Percentiles rank a stretch among this genome's conserved stretches.
Evolutionary conservation across 2,888 invertebrate species (phyloP).

Genomic region (Xiphydria camelus): DNA sequence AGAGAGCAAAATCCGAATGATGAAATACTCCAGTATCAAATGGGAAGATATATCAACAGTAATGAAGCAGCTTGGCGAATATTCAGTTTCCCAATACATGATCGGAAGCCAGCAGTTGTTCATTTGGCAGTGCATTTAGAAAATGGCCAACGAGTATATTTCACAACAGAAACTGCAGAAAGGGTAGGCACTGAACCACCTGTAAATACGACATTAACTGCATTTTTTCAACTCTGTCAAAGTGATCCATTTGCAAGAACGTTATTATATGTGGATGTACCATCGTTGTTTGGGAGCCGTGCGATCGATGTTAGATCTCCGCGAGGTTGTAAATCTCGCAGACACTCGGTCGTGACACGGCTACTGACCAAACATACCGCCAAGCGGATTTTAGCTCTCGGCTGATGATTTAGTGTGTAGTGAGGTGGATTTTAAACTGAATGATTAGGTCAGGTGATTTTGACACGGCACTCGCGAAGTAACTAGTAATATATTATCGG

Average conservation of each 20-base stretch:
- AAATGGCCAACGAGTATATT: constrained; percentile 35
- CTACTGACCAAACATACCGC: no score
- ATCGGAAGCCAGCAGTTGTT: constrained; percentile 37
- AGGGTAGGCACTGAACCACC: constrained; percentile 1
- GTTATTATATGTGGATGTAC: constrained; percentile 30
- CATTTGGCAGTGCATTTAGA: no score
- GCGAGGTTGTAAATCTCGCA: no score
- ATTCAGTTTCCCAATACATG: constrained; percentile 29
- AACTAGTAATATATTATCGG: no score
- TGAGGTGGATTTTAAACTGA: no score
- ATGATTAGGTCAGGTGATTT: no score
- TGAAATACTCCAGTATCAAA: constrained; percentile 33
- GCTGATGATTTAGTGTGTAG: no score
- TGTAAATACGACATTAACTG: constrained; percentile 24
- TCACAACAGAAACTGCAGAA: constrained; percentile 1
- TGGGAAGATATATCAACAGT: constrained; percentile 36
- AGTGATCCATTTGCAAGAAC: constrained; percentile 44
- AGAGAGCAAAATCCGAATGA: constrained; percentile 23
- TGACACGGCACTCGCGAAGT: no score
- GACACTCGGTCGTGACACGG: no score
- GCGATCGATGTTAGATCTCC: no score
- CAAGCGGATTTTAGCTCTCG: no score
- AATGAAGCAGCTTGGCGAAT: constrained; percentile 38
- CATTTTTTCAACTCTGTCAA: constrained; percentile 43
- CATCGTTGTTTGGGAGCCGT: no score